Base-by-base conservation (phyloP, 2,113 vertebrate genomes). In the Elanus axillaris region DNA sequence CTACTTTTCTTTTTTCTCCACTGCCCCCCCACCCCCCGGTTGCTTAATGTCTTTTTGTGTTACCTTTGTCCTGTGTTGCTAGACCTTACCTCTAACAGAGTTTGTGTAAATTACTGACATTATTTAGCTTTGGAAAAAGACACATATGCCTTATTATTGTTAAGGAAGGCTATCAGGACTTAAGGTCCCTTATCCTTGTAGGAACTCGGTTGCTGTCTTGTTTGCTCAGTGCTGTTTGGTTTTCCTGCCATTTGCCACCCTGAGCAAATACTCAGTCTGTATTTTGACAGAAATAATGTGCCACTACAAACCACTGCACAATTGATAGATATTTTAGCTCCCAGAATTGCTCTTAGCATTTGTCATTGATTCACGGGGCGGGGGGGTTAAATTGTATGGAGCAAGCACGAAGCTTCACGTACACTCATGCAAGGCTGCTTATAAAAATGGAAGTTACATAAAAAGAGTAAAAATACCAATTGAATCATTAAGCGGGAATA, bases 321-420 rank as follows among this genome's bases (percentile, higher is more conserved):
- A 16, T 6, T 7, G 8, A 3, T 11, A 5, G 12, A 29, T 17
- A 17, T 36, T 78, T 74, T 9, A 22, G 11, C 32, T 16, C n/a
- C 47, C 26, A 7, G 1, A 69, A 31, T 43, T 13, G 6, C 25
- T 58, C n/a, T 64, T 25, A 9, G 60, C n/a, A 10, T 83, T 71
- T 2, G 0, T 62, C 22, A 3, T 13, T 3, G 29, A 17, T 68
- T 69, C 29, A 5, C 5, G 2, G 6, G 2, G 6, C n/a, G n/a
- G 2, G 1, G 6, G 14, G 1, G 15, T 69, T 72, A 34, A 84
- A 60, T 42, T 5, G 2, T 2, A 8, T 23, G 22, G 58, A 40
- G 45, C 16, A 34, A 81, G n/a, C 22, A 1, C 5, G 29, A 47
- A 55, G 26, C 36, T 67, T 50, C 17, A 3, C 4, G 27, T 7